A percentile compares a stretch with the other conserved stretches of the same genome.
Evolutionary conservation across 2,797 vertebrate species (phyloP).

Genomic region (Poeciliopsis turneri): DNA sequence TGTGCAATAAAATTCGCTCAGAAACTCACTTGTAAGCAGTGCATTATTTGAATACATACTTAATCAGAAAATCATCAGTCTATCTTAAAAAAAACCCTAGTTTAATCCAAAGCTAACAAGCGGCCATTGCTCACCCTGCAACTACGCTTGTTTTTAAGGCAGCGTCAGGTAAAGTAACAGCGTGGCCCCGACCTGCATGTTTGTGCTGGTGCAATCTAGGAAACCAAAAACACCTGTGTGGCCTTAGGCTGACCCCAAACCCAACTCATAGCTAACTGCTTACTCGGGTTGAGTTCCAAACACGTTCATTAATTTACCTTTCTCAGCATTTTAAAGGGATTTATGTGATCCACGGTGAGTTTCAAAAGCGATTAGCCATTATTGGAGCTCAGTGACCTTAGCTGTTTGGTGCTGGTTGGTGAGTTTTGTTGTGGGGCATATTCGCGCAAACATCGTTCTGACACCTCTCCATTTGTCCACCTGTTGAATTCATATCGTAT

Average conservation of each 20-base stretch:
- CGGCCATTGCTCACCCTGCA: neutral
- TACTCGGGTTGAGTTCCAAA: neutral
- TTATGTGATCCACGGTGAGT: conserved; percentile 43
- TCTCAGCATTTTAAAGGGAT: neutral
- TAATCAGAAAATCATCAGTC: neutral
- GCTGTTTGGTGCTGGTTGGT: neutral
- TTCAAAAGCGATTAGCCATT: neutral
- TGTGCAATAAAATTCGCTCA: conserved; percentile 70
- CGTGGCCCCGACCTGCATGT: neutral
- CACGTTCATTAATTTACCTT: neutral
- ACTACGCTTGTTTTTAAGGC: neutral
- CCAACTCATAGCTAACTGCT: neutral
- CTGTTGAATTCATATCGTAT: neutral
- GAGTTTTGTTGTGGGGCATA: neutral
- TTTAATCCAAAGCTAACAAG: neutral
- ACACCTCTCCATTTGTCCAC: neutral
- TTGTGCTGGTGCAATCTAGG: conserved; percentile 48
- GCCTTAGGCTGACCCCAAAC: conserved; percentile 4
- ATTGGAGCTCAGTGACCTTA: neutral
- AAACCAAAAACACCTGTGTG: conserved; percentile 61
- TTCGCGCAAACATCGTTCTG: neutral
- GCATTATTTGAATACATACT: neutral
- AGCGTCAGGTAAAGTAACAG: neutral
- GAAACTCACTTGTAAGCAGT: neutral
- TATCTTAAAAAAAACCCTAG: neutral